phyloP scores from a whole-genome alignment of 2,113 vertebrate species.

The Nyctibius bracteatus region DNA sequence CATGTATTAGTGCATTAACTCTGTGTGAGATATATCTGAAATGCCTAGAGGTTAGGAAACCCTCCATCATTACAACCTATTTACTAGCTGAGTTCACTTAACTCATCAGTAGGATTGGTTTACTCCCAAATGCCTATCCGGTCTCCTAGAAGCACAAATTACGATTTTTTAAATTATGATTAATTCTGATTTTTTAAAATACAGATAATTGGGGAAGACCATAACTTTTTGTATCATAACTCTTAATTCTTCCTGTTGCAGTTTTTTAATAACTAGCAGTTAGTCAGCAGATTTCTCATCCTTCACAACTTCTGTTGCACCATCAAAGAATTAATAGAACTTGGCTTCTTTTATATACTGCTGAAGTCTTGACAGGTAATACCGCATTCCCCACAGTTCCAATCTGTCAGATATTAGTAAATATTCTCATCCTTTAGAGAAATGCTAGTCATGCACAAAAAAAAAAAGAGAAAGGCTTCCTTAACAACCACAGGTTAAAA shows the following conservation, averaged over 20 bases:
- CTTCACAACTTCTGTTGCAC: neutral
- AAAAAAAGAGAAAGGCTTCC: neutral
- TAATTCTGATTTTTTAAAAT: neutral
- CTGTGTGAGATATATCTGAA: neutral
- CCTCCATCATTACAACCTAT: neutral
- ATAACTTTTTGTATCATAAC: accelerated
- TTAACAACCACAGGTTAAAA: neutral
- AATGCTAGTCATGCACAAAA: accelerated
- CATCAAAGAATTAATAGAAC: neutral
- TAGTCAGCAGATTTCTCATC: neutral
- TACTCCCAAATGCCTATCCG: neutral
- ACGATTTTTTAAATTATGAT: neutral
- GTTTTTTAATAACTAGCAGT: neutral
- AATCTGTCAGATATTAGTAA: neutral
- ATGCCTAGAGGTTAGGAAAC: neutral
- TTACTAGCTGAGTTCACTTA: neutral
- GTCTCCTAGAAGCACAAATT: neutral
- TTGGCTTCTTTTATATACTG: neutral
- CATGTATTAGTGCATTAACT: neutral
- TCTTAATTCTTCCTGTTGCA: neutral
- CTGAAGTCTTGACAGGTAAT: neutral
- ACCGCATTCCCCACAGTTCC: neutral
- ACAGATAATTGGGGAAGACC: neutral
- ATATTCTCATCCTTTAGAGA: neutral
- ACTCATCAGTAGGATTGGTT: neutral